phyloP scores from a whole-genome alignment of 2,797 vertebrate species.

The Amazona finschi region DNA sequence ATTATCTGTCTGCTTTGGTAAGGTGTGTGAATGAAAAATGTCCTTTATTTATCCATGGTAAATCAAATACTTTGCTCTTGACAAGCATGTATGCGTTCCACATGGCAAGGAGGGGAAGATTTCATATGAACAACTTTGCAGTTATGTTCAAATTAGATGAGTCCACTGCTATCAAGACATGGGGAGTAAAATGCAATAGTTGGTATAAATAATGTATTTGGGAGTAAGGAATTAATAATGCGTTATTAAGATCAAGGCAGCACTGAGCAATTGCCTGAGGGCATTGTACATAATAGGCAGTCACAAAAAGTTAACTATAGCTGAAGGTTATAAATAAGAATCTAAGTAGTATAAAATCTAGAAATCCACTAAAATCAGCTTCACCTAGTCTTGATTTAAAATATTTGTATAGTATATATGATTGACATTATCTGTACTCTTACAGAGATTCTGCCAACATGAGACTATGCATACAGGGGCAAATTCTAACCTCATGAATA shows the following conservation, averaged over 20 bases:
- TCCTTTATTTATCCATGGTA: not conserved
- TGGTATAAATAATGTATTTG: conserved; percentile 39
- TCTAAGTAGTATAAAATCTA: not conserved
- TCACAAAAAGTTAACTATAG: not conserved
- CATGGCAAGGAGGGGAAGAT: not conserved
- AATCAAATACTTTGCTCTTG: not conserved
- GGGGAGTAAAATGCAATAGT: not conserved
- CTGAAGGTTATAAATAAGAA: conserved; percentile 1
- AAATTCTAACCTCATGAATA: not conserved
- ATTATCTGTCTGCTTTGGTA: not conserved
- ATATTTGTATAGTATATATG: not conserved
- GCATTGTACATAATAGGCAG: not conserved
- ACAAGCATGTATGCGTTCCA: not conserved
- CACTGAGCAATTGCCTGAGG: not conserved
- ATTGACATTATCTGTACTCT: not conserved
- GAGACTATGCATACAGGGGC: not conserved
- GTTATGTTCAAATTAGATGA: not conserved
- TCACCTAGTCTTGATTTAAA: not conserved
- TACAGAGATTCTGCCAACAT: not conserved
- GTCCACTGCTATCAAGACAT: not conserved
- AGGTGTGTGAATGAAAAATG: not conserved
- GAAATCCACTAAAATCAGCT: not conserved
- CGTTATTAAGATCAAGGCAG: not conserved
- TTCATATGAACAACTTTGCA: not conserved
- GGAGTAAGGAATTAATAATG: conserved; percentile 8